phyloP scores from a whole-genome alignment of 2,797 vertebrate species.

The Chrosomus eos region DNA sequence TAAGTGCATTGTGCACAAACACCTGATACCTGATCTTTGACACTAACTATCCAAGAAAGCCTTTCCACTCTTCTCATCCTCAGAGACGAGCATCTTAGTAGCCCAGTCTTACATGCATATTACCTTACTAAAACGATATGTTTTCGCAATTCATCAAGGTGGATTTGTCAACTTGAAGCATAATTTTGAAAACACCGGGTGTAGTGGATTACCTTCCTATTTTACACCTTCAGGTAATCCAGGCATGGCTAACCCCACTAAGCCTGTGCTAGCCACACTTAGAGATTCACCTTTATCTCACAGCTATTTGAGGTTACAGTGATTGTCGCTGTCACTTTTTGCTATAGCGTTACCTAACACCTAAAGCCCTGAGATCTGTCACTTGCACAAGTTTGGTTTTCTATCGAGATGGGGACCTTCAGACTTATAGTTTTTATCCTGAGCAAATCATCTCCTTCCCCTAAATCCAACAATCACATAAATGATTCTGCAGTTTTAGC shows the following conservation, averaged over 20 bases:
- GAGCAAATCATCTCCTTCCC: background rate
- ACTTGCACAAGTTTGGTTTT: background rate
- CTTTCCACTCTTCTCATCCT: background rate
- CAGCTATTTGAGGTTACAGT: conserved; percentile 55
- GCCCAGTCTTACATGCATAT: background rate
- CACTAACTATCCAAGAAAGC: background rate
- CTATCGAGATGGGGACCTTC: background rate
- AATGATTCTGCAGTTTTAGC: background rate
- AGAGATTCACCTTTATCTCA: conserved; percentile 56
- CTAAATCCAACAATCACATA: background rate
- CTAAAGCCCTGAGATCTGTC: conserved; percentile 20
- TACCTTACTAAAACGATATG: background rate
- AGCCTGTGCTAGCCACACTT: conserved; percentile 71
- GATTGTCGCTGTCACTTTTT: conserved; percentile 44
- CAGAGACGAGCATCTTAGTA: too few relatives aligned
- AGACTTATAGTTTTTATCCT: background rate
- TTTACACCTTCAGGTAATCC: conserved; percentile 83
- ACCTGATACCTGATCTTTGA: background rate
- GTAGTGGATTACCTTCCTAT: conserved; percentile 79
- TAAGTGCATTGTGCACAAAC: background rate
- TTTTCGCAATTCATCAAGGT: background rate
- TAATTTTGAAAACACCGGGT: conserved; percentile 74
- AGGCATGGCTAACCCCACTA: conserved; percentile 69
- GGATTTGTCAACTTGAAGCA: background rate
- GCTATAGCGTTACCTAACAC: conserved; percentile 66